Base-by-base conservation (phyloP, 2,113 vertebrate genomes). In the Oreochromis niloticus region DNA sequence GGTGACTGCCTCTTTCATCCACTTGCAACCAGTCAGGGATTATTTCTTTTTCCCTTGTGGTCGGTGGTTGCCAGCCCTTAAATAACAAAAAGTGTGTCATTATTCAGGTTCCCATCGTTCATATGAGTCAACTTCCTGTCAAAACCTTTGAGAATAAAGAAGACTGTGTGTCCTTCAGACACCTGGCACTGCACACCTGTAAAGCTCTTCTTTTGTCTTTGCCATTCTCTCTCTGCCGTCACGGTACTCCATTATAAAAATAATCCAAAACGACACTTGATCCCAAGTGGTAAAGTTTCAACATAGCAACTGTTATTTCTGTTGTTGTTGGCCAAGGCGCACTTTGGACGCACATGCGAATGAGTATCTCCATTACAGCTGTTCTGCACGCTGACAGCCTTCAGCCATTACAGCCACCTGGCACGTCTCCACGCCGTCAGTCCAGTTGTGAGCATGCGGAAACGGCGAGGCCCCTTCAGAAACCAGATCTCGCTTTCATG, bases 401-500 rank as follows among this genome's bases (percentile, higher is more conserved):
- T 84, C 85, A 22, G 57, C 88, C 86, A 11, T 86, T 68, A n/a
- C 85, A 30, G 17, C 91, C 93, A 94, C 91, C 93, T 95, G 95
- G 90, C 91, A 68, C n/a, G 73, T 84, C 90, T 84, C 87, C 63
- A 34, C 39, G 6, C 85, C 82, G 2, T 57, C 50, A 7, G 83
- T 34, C 55, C 73, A 86, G 92, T 83, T 80, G 88, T 16, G 78
- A 83, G 78, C 12, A 32, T 27, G 82, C 3, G 9, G 94, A 85
- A 88, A 87, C 32, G 19, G 36, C 39, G 1, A 7, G 59, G 71
- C 85, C 78, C 78, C 12, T 30, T 71, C 46, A 22, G 93, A 90
- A 92, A 93, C 86, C 66, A 16, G 85, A 94, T 55, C 90, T 78
- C 2, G 43, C 88, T 87, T 80, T 91, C 89, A 93, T 91, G 87